A percentile compares a stretch with the other conserved stretches of the same genome.
Conservation (phyloP, 2,888 invertebrate species). For the Nipponacmea schrenckii region DNA sequence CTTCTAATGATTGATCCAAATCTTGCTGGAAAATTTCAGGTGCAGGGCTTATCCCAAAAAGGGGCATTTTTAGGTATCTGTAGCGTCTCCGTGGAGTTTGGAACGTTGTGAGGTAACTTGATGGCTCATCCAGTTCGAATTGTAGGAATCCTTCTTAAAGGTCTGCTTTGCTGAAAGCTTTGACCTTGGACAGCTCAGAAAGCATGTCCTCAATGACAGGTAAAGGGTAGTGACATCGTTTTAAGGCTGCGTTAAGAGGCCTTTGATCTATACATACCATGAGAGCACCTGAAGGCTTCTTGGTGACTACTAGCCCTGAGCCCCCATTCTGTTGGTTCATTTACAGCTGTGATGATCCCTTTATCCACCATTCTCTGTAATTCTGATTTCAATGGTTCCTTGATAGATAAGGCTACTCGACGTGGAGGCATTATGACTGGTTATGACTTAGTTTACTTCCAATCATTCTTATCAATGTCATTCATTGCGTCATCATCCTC, state of each 20-base stretch:
- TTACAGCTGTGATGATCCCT: conserved; percentile 16
- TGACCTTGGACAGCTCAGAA: conserved; percentile 19
- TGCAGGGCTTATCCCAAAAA: not conserved
- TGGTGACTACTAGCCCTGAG: conserved; percentile 18
- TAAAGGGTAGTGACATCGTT: conserved; percentile 16
- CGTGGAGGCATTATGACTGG: conserved; percentile 16
- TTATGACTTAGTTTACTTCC: conserved; percentile 4
- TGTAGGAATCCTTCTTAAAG: conserved; percentile 17
- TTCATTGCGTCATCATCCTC: not conserved
- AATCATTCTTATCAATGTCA: conserved; percentile 10
- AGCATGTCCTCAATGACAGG: conserved; percentile 18
- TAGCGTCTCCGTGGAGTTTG: not conserved
- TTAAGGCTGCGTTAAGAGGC: conserved; percentile 27
- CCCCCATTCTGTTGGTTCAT: conserved; percentile 27
- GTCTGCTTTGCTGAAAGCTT: conserved; percentile 24
- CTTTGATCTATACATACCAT: conserved; percentile 23
- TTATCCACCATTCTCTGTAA: conserved; percentile 13
- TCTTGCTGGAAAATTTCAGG: not conserved
- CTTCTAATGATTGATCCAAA: not conserved
- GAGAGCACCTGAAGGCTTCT: conserved; percentile 16
- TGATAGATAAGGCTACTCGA: conserved; percentile 20
- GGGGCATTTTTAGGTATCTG: not conserved
- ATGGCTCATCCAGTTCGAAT: not conserved
- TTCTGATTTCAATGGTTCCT: conserved; percentile 16
- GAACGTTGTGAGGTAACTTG: too few species aligned